Evolutionary conservation across 1,140 invertebrate genomes (phyloP), one percentile per base, ranked within the genome.

Genomic region (Sminthurides bifidus): DNA sequence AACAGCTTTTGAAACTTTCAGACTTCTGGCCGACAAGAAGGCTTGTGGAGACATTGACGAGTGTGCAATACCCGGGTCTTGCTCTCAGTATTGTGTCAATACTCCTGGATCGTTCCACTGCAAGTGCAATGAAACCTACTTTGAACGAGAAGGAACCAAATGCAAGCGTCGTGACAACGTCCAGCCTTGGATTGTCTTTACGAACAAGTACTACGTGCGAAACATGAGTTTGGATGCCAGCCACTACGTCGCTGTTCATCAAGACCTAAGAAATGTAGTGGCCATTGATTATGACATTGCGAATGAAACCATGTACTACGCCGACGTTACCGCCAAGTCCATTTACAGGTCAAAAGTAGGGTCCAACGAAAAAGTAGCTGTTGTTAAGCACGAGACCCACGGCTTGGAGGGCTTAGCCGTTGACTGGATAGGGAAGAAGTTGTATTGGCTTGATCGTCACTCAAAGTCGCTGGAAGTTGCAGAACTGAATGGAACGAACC

Each of bases 361-460:
- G 61, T 74, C 73, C 4, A 70, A 70, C n/a, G 61, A 66, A 2
- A 82, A 80, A 66, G 88, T 95, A 73, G 78, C 87, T 0, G 81
- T 98, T 0, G 84, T 97, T 12, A 76, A 87, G 44, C 91, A 97
- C 66, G 89, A 96, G 65, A 89, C 92, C 19, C 83, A 94, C 65
- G 92, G 92, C 12, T 73, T 95, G 15, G 93, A 98, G 76, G 94
- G 92, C n/a, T 81, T 98, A 17, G 84, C 91, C 0, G 78, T 98
- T 4, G 95, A 98, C 71, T 98, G 95, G 95, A 79, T 98, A 26
- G 92, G 84, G 5, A 78, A 90, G 46, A 98, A 98, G 70, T 71
- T 98, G 0, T 98, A 98, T 68, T 97, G 92, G 92, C 73, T 97
- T n/a, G 94, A 98, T 68, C 76, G 92, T 46, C 89, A 92, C 68